Percentiles rank a stretch among this genome's conserved stretches.
phyloP scores from a whole-genome alignment of 2,888 invertebrate genomes.

The Melieria picta region DNA sequence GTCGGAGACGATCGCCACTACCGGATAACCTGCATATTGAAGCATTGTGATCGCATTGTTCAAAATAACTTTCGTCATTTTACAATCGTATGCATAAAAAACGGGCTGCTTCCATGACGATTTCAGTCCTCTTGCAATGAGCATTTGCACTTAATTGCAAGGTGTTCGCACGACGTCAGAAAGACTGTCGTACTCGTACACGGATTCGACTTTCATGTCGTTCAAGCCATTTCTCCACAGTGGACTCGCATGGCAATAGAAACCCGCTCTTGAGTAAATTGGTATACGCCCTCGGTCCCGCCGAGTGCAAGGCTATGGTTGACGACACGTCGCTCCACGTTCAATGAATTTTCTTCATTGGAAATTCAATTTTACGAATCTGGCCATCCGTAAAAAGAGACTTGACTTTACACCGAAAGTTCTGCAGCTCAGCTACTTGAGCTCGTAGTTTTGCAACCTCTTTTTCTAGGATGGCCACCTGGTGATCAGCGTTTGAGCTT shows the following conservation, averaged over 20 bases:
- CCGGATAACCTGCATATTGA: no score
- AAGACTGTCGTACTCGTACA: background rate
- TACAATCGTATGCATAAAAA: no score
- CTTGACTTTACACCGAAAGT: conserved; percentile 3
- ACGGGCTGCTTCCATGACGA: no score
- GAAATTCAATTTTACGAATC: background rate
- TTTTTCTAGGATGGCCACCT: background rate
- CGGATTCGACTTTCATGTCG: conserved; percentile 3
- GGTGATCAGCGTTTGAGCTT: background rate
- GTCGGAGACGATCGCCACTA: no score
- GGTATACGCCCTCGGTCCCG: background rate
- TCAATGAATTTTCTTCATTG: background rate
- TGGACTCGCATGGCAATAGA: background rate
- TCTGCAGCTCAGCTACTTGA: background rate
- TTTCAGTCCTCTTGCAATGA: no score
- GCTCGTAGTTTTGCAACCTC: background rate
- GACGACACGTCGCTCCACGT: conserved; percentile 1
- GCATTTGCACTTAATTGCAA: background rate
- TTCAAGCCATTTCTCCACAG: conserved; percentile 5
- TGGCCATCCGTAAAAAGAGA: conserved; percentile 7
- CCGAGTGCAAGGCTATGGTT: background rate
- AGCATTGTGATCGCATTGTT: no score
- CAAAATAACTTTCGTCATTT: no score
- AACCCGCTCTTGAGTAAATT: background rate
- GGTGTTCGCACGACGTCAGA: background rate